Evolutionary conservation across 2,888 invertebrate species (phyloP).

Genomic region (Coelinius sp.): DNA sequence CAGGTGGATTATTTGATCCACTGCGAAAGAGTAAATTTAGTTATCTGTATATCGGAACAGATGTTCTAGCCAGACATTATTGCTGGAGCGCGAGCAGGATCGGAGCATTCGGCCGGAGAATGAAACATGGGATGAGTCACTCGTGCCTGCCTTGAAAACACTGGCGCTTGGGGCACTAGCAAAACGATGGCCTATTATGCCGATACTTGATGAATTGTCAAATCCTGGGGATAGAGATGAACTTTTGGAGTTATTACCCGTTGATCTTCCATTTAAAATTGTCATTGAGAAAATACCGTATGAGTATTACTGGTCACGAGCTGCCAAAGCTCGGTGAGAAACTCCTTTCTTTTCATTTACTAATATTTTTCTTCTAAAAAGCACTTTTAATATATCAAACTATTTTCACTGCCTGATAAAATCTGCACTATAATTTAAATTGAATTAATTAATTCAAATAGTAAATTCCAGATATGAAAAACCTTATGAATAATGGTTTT

Average conservation of each 20-base stretch:
- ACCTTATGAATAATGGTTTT: too few species aligned
- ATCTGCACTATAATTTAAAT: too few species aligned
- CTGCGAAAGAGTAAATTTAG: neutral
- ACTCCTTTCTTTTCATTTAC: too few species aligned
- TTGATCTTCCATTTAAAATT: conserved; percentile 74
- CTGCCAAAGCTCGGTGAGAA: conserved; percentile 65
- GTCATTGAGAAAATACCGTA: conserved; percentile 67
- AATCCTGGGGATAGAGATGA: conserved; percentile 74
- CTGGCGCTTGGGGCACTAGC: conserved; percentile 57
- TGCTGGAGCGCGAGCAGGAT: conserved; percentile 49
- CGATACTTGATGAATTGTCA: conserved; percentile 74
- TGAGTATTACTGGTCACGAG: conserved; percentile 78
- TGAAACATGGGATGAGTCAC: conserved; percentile 56
- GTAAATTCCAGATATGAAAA: too few species aligned
- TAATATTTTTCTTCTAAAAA: too few species aligned
- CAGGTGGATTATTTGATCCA: neutral
- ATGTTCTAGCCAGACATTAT: conserved; percentile 58
- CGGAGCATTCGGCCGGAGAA: conserved; percentile 59
- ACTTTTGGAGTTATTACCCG: conserved; percentile 76
- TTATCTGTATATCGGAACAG: conserved; percentile 45
- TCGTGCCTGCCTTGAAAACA: conserved; percentile 56
- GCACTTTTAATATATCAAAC: too few species aligned
- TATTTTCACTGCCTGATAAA: too few species aligned
- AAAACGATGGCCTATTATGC: conserved; percentile 68
- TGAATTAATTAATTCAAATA: too few species aligned